Base-by-base conservation (phyloP, 2,797 vertebrate species). In the Yasuhikotakia modesta region DNA sequence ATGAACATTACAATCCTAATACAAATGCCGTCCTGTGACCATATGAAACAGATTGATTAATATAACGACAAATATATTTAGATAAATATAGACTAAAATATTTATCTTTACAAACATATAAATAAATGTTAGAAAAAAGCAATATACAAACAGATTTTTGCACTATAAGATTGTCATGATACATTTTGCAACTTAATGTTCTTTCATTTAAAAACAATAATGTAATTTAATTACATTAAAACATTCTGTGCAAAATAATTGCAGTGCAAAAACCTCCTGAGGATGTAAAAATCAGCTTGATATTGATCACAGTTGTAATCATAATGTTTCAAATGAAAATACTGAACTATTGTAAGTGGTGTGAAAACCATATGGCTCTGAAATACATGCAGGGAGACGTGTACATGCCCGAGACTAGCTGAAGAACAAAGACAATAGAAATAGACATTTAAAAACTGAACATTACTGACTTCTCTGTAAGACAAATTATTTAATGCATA, bases 391-490 rank as follows among this genome's bases (percentile, higher is more conserved):
- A 43, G 8, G 10, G 39, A 43, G 39, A 43, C 45, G 14, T 19
- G 16, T 45, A 3, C 11, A 50, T 30, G 24, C 57, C 46, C 17
- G 17, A n/a, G 21, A 72, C 45, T 73, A n/a, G 14, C 43, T 35
- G 43, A 63, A 24, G 39, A 76, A 69, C 58, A 61, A n/a, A 53
- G 30, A 74, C 65, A 43, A 19, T n/a, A 11, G 14, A 0, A 53
- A 53, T 24, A 50, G 63, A 45, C 22, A 45, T 57, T 35, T 50
- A 30, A 16, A 75, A 0, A 2, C 17, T 0, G 4, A 57, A 39
- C 63, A 35, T 55, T 24, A 5, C 35, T 30, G 19, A 19, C 16
- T 52, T 46, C 50, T 50, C n/a, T 69, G 24, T 75, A 30, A 67
- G 66, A 22, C 12, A 0, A 21, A 57, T 67, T 75, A 21, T 57